These are phyloP conservation scores for Orthosia gracilis DNA, from an alignment of 2,888 invertebrate genomes.

Conservation along the genomic window DNA sequence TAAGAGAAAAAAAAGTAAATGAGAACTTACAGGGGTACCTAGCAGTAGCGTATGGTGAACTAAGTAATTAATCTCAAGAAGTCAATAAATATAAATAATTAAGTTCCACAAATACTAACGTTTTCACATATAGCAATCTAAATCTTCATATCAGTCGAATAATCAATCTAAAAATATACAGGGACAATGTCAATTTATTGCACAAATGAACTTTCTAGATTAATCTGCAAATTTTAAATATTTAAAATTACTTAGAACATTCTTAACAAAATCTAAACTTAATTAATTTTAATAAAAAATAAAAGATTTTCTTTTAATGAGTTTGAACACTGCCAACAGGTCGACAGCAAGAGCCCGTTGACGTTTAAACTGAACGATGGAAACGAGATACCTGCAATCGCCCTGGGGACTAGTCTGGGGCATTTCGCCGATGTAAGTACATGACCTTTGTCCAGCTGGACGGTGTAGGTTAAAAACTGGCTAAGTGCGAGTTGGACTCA, in stretches of 20 bases:
- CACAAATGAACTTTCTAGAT: background rate
- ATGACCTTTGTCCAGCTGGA: background rate
- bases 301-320: slow-evolving; percentile 22
- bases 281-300: slow-evolving; percentile 18
- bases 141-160: no score
- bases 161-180: no score
- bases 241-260: background rate
- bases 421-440: slow-evolving; percentile 84
- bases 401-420: slow-evolving; percentile 85
- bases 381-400: slow-evolving; percentile 81
- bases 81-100: no score
- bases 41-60: no score
- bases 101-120: no score
- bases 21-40: background rate
- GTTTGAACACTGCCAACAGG: slow-evolving; percentile 60
- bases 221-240: slow-evolving; percentile 8
- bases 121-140: no score
- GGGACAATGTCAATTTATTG: no score
- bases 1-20: background rate
- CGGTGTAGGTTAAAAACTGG: background rate
- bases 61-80: no score
- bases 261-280: slow-evolving; percentile 7
- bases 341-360: slow-evolving; percentile 47
- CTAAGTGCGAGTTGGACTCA: no score
- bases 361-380: slow-evolving; percentile 81